These are phyloP conservation scores for Drosophila anceps DNA, from an alignment of 2,888 invertebrate genomes.

Conservation along the genomic window DNA sequence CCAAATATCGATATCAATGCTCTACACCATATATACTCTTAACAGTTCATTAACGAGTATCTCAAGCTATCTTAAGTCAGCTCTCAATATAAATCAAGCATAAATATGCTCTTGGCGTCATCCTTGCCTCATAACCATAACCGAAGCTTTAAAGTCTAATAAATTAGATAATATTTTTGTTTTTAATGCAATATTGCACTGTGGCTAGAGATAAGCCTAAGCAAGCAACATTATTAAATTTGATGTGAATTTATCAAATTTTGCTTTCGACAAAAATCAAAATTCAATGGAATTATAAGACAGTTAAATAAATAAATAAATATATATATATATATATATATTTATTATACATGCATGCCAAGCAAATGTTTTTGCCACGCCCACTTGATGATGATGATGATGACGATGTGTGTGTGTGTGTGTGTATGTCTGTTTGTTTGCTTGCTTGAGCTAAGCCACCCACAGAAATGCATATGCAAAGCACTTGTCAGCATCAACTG, in stretches of 20 bases:
- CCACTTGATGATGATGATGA: conserved; percentile 21
- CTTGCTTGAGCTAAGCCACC: conserved; percentile 26
- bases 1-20: neutral
- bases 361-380: conserved; percentile 32
- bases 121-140: neutral
- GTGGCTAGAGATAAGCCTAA: neutral
- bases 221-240: conserved; percentile 3
- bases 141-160: neutral
- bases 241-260: neutral
- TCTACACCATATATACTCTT: neutral
- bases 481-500: conserved; percentile 22
- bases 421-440: conserved; percentile 20
- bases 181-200: neutral
- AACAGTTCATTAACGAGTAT: neutral
- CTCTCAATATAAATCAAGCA: neutral
- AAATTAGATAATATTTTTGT: neutral
- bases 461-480: conserved; percentile 64
- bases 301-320: neutral
- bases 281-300: conserved; percentile 21
- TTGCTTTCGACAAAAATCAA: neutral
- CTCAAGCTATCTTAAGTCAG: neutral
- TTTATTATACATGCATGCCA: neutral
- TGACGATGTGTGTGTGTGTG: neutral
- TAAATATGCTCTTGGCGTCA: neutral
- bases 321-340: neutral